These are phyloP conservation scores for Calephelis virginiensis DNA, from an alignment of 1,140 invertebrate species.

Conservation along the genomic window DNA sequence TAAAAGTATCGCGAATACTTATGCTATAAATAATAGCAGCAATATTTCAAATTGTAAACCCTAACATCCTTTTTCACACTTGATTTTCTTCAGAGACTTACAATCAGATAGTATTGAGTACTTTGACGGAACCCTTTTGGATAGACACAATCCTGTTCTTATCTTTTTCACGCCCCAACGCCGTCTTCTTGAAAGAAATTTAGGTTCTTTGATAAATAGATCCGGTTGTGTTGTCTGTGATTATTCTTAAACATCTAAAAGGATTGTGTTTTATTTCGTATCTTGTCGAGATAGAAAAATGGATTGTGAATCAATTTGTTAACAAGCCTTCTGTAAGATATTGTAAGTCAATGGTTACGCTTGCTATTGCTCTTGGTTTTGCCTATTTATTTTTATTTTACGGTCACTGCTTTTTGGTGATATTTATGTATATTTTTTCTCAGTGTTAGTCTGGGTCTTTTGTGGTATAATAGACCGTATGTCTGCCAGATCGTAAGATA, in stretches of 20 bases:
- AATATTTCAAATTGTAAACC: constrained; percentile 17
- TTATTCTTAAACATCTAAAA: constrained; percentile 2
- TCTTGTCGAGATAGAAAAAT: too few relatives aligned
- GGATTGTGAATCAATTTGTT: too few relatives aligned
- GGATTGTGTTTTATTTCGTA: not conserved
- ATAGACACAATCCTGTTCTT: constrained; percentile 11
- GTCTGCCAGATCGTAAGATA: too few relatives aligned
- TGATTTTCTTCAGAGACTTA: constrained; percentile 18
- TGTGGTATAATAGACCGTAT: too few relatives aligned
- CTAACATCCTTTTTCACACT: constrained; percentile 14
- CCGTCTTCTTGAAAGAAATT: constrained; percentile 1
- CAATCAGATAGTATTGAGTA: constrained; percentile 17
- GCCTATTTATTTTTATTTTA: too few relatives aligned
- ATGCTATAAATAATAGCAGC: not conserved
- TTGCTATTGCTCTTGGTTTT: too few relatives aligned
- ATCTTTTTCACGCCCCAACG: constrained; percentile 10
- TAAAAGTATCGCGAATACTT: too few relatives aligned
- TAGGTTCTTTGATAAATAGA: constrained; percentile 11
- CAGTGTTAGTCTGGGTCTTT: too few relatives aligned
- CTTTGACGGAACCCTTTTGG: constrained; percentile 15
- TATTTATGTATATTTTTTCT: too few relatives aligned
- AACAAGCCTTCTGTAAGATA: too few relatives aligned
- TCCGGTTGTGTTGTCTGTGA: not conserved
- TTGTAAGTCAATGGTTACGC: too few relatives aligned
- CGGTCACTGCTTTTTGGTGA: too few relatives aligned